Percentiles rank a stretch among this genome's conserved stretches.
Conservation (phyloP, 2,888 invertebrate genomes). For the Aphrophora alni region DNA sequence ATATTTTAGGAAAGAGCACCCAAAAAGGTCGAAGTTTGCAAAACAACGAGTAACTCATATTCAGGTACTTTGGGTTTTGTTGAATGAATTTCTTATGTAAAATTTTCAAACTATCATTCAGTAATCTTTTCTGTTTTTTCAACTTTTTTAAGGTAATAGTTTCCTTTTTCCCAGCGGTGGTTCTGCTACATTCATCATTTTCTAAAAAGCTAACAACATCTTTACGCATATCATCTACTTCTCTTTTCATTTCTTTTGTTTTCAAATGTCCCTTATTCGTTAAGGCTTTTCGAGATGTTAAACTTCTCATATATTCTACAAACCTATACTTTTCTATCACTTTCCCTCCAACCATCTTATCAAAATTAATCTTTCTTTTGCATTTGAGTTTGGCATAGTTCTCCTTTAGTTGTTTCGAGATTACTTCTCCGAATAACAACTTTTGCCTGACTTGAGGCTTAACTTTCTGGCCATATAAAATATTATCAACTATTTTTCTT, state of each 20-base stretch:
- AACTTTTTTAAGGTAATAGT: conserved; percentile 12
- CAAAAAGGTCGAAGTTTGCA: conserved; percentile 12
- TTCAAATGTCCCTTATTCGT: not conserved
- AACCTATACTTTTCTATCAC: conserved; percentile 14
- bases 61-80: not conserved
- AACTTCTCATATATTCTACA: not conserved
- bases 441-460: not conserved
- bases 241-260: conserved; percentile 12
- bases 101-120: not conserved
- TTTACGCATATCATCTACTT: not conserved
- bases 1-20: not conserved
- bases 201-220: conserved; percentile 9
- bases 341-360: not conserved
- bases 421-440: conserved; percentile 1
- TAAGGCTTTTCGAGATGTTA: not conserved
- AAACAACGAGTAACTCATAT: conserved; percentile 6
- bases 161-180: conserved; percentile 2
- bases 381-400: not conserved
- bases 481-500: not conserved
- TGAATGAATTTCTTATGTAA: not conserved
- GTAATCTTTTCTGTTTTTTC: not conserved
- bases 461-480: not conserved
- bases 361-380: not conserved
- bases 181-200: not conserved
- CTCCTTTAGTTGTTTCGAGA: not conserved